phyloP scores from a whole-genome alignment of 37 sponge, comb jelly and placozoan species.

The Corticium candelabrum region DNA sequence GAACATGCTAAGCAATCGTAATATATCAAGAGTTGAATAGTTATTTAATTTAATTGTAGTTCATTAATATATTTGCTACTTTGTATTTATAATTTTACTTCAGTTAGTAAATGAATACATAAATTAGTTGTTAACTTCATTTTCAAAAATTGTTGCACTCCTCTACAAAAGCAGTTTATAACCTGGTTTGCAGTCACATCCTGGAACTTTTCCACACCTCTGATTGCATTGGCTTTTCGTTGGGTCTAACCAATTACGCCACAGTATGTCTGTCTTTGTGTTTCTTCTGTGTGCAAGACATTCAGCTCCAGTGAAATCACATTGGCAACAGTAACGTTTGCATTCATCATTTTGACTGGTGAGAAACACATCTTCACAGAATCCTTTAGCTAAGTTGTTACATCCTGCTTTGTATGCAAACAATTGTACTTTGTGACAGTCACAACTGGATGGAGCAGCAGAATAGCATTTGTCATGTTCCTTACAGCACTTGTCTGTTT shows the following conservation, averaged over 20 bases:
- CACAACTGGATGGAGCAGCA: not conserved
- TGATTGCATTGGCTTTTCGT: not conserved
- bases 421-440: not conserved
- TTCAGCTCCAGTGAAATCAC: not conserved
- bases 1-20: not conserved
- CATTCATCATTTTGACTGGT: not conserved
- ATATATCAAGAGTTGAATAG: too few species aligned
- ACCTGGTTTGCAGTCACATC: not conserved
- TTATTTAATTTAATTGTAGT: too few species aligned
- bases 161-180: not conserved
- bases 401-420: not conserved
- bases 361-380: not conserved
- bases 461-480: not conserved
- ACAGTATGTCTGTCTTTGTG: not conserved
- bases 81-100: too few species aligned
- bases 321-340: not conserved
- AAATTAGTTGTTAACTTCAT: too few species aligned
- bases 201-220: not conserved
- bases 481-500: not conserved
- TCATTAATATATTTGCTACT: too few species aligned
- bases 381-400: not conserved
- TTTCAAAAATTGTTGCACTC: too few species aligned
- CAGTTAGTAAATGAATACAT: too few species aligned
- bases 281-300: not conserved
- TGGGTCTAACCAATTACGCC: not conserved